Evolutionary conservation across 2,797 vertebrate genomes (phyloP), one percentile per base, ranked within the genome.

Genomic region (Hydrophis major): DNA sequence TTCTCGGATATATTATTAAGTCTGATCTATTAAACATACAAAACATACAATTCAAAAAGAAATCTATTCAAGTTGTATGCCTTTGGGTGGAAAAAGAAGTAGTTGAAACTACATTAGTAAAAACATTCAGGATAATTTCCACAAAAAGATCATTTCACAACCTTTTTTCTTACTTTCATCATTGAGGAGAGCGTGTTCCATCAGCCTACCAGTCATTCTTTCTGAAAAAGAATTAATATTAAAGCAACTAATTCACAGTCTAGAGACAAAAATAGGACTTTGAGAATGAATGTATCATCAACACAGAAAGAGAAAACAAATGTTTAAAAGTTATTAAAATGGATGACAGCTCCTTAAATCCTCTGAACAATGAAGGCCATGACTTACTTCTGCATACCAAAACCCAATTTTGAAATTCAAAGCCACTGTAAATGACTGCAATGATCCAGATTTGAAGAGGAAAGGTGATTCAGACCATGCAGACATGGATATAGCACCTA

Each of bases 181-280:
- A 97, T 98, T 99, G 97, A 99, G 99, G 97, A 99, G 98, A 93
- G 99, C 99, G 94, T 98, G 98, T 97, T 99, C 99, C 99, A 99
- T 99, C 95, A 99, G 97, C 89, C 89, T 96, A 61, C 97, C 98
- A 86, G 97, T 98, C 96, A 97, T 98, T 96, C 98, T 98, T 94
- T 97, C 98, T 99, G 97, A 98, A 95, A 97, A 91, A 98, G 95
- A 94, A 28, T 66, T 78, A 83, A 55, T 55, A 28, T 89, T 86
- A 13, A 55, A 50, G 47, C 14, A 42, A 2, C 1, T 28, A 91
- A 60, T 88, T 6, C 37, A 14, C 42, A 55, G 4, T 28, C 8
- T 83, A 47, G 8, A 83, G 10, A 37, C 28, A 37, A 53, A 47
- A 53, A 61, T 8, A 28, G 57, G 25, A 59, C 11, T 22, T 89